phyloP scores from a whole-genome alignment of 1,140 invertebrate species.

The Sitophilus oryzae region DNA sequence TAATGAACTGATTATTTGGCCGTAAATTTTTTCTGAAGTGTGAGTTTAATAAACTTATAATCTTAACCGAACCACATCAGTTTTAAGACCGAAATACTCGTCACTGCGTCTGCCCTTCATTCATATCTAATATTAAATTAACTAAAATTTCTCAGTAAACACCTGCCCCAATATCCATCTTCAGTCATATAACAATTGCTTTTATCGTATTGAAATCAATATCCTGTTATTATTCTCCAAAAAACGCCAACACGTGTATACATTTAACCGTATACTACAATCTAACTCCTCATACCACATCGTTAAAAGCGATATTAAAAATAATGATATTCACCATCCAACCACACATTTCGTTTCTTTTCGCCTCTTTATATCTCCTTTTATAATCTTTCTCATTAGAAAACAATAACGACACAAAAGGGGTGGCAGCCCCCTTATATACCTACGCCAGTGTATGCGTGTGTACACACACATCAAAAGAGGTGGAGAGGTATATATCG shows the following conservation, averaged over 20 bases:
- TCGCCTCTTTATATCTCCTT: not conserved
- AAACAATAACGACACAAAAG: not conserved
- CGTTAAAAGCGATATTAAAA: not conserved
- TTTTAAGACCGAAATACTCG: too few species aligned
- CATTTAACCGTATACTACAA: not conserved
- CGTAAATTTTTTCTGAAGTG: too few species aligned
- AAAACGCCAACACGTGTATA: not conserved
- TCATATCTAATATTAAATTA: too few species aligned
- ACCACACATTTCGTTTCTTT: not conserved
- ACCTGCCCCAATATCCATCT: too few species aligned
- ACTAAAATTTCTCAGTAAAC: too few species aligned
- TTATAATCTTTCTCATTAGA: not conserved
- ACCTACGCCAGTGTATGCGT: not conserved
- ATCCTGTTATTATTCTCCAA: too few species aligned
- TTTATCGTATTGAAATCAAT: not conserved
- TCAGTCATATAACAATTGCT: too few species aligned
- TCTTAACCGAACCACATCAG: too few species aligned
- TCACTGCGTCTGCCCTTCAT: too few species aligned
- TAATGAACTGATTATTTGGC: too few species aligned
- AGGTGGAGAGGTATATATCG: slow-evolving; percentile 18
- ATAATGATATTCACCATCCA: not conserved
- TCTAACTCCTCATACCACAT: not conserved
- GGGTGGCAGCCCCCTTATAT: not conserved
- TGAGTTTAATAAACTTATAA: too few species aligned
- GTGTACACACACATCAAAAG: slow-evolving; percentile 10